Evolutionary conservation across 2,113 vertebrate species (phyloP).

Genomic region (Syngnathus scovelli): DNA sequence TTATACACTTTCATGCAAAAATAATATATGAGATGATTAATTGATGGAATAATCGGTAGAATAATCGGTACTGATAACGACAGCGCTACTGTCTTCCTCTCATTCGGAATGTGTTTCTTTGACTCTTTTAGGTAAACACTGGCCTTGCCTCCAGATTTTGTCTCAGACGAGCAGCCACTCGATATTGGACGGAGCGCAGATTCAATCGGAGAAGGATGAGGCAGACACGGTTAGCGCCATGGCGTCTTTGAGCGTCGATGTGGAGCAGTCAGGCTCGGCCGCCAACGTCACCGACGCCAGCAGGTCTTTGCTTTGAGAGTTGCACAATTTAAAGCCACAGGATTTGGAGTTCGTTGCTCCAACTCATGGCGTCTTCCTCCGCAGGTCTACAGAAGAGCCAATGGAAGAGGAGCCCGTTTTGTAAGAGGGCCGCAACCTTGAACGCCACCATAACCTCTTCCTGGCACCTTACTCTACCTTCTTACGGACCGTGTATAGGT

Average conservation of each 20-base stretch:
- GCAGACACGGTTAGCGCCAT: constrained; percentile 63
- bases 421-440: constrained; percentile 59
- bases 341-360: no score
- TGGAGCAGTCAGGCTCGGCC: constrained; percentile 39
- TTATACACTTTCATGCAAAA: no score
- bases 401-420: constrained; percentile 65
- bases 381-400: constrained; percentile 61
- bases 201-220: constrained; percentile 60
- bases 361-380: background rate
- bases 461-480: constrained; percentile 45
- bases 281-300: constrained; percentile 37
- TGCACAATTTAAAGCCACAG: no score
- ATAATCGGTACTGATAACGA: no score
- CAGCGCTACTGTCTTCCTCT: background rate
- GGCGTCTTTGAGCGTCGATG: constrained; percentile 60
- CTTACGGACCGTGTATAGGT: constrained; percentile 28
- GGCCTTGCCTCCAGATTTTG: constrained; percentile 57
- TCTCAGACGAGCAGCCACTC: constrained; percentile 44
- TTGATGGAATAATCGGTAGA: no score
- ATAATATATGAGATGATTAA: no score
- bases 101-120: background rate
- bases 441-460: constrained; percentile 46
- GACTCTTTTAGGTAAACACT: constrained; percentile 53
- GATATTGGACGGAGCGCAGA: constrained; percentile 32
- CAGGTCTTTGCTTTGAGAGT: constrained; percentile 31